Evolutionary conservation across 1,140 invertebrate species (phyloP).

Genomic region (Ylistrum balloti): DNA sequence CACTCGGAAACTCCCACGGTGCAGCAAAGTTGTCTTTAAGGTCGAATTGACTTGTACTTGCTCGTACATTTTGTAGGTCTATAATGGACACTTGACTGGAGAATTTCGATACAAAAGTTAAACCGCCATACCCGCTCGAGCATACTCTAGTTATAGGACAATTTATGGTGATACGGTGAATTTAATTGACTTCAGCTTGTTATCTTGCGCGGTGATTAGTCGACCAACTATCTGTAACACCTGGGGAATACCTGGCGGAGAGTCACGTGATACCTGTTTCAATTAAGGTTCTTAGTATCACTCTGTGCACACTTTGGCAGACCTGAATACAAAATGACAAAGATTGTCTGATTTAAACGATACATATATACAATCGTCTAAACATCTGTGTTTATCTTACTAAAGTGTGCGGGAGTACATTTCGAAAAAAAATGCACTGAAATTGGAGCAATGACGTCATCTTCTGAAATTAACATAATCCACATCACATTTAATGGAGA

Average conservation of each 20-base stretch:
- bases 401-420: not conserved
- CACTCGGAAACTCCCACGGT: not conserved
- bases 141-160: not conserved
- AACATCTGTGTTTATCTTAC: not conserved
- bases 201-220: not conserved
- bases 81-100: not conserved
- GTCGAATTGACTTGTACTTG: not conserved
- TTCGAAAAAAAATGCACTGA: too few species aligned
- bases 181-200: conserved; percentile 21
- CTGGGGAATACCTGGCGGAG: not conserved
- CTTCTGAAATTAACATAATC: too few species aligned
- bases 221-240: not conserved
- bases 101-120: not conserved
- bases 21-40: not conserved
- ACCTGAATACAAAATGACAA: not conserved
- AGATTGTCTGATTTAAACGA: not conserved
- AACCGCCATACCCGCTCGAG: not conserved
- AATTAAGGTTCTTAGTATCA: not conserved
- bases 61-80: not conserved
- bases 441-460: too few species aligned
- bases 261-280: not conserved
- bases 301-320: not conserved
- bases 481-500: too few species aligned
- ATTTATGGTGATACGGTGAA: conserved; percentile 16
- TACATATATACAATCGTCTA: not conserved